Base-by-base conservation (phyloP, 2,888 invertebrate genomes). In the Neoaliturus tenellus region DNA sequence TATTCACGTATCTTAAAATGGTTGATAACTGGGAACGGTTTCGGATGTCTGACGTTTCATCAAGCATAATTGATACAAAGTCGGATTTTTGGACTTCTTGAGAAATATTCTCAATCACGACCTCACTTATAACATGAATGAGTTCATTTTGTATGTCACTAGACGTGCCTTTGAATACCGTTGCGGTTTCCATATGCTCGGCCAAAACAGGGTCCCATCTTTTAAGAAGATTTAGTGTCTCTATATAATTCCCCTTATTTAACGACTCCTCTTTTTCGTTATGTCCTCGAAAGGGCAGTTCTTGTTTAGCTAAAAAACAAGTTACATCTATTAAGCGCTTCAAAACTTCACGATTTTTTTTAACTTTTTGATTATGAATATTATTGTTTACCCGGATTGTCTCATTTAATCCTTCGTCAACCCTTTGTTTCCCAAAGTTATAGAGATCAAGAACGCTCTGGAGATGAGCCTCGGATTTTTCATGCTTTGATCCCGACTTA, bases 111-210 rank as follows among this genome's bases (percentile, higher is more conserved):
- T 85, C 82, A 28, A 84, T 55, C 10, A 88, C 31, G 69, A 87
- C 78, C 17, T 80, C 80, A 2, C 73, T 51, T 48, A 88, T 85
- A 28, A 75, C 73, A 17, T 44, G 12, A 80, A 88, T 87, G 73
- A 89, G 84, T 84, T 88, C 87, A 85, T 88, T 88, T 86, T 89
- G 87, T 67, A 88, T 88, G 67, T 81, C 75, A 81, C 85, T 87
- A 31, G 88, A 88, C 41, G 85, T 85, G 1, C 86, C 87, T 31
- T 81, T 81, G 87, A 88, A 89, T 17, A 87, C 87, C 14, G 84
- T 87, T 10, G 86, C 71, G 44, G 73, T 84, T 71, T 88, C 84
- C 78, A 88, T 85, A 87, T 88, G 87, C 44, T 75, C 85, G 8
- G 83, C 83, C 84, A 69, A 88, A 85, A 31, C 44, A 44, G 25